Evolutionary conservation across 1,140 invertebrate species (phyloP), one percentile per base, ranked within the genome.

Genomic region (Sesamia nonagrioides): DNA sequence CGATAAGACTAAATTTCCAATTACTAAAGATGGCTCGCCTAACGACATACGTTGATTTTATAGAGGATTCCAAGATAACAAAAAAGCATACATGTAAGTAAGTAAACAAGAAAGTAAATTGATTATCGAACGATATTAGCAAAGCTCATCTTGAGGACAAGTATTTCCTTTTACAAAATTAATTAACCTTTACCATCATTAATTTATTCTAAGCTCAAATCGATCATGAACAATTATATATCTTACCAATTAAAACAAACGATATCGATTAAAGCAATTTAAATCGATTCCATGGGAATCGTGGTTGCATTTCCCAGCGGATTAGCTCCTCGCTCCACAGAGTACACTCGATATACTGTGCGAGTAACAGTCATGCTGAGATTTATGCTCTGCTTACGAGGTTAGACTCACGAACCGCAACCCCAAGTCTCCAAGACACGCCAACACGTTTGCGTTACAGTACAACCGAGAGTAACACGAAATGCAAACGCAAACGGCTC

Each of bases 231-330:
- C 78, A 68, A 80, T 75, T 71, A 75, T 76, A 79, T 66, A 79
- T 76, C 76, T 33, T 17, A 48, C 76, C 83, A 82, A 82, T 80
- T 80, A 84, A 79, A 80, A 76, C 61, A 73, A 74, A 84, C 81
- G 81, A 79, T 63, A 61, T 84, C 66, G 74, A 81, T 81, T 83
- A 83, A 81, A 77, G 73, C 74, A 82, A 84, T 87, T 82, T 61
- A 84, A 82, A 85, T 79, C 81, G 83, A 88, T 86, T 87, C 84
- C 86, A 89, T 86, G 86, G 84, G 84, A 90, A 90, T 84, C 79
- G 74, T 83, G 81, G 68, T 75, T 78, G 74, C 79, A 82, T 83
- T 89, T 87, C 88, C 87, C 84, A 85, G 78, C 78, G 84, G 86
- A 88, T 88, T 86, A 86, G 83, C 82, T 81, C 71, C 83, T 84